Base-by-base conservation (phyloP, 2,113 vertebrate genomes). In the Tetrax tetrax region DNA sequence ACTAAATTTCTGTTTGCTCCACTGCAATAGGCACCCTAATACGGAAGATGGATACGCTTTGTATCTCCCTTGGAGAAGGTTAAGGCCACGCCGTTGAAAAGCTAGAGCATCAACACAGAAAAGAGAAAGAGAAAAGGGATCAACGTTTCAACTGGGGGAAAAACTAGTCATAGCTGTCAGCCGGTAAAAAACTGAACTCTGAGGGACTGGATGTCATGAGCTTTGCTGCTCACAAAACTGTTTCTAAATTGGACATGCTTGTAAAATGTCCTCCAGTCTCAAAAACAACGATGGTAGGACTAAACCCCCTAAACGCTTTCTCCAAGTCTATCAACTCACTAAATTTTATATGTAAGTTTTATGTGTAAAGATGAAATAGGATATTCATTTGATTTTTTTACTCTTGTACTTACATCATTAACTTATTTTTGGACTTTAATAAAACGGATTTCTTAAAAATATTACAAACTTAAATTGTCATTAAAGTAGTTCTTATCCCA, bases 231-330 rank as follows among this genome's bases (percentile, higher is more conserved):
- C 51, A 33, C 38, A 71, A 60, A 41, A 2, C 27, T 19, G 2
- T 12, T 80, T 61, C 68, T 54, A 8, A 18, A 12, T 6, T 47
- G 14, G 17, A 8, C 29, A 38, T 7, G 13, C 6, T 33, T 35
- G 3, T 8, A 35, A 75, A 89, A 83, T 56, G 48, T 53, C 37
- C 29, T 47, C 14, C 6, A 12, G 15, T 7, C n/a, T 75, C 61
- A 48, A 35, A 70, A 75, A 2, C 14, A 63, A 3, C 0, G 1
- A 12, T 0, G 9, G 23, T 1, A 37, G 21, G 27, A 82, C 27
- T 33, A 45, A 37, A 16, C 3, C 1, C 10, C 20, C 8, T 5
- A 27, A 56, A 22, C 27, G 25, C 6, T 70, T 83, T 53, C 29
- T 69, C 10, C 33, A 72, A 31, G 7, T n/a, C 23, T 51, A 35